These are phyloP conservation scores for Oikopleura dioica DNA, from an alignment of 23 tunicate genomes.

Conservation along the genomic window DNA sequence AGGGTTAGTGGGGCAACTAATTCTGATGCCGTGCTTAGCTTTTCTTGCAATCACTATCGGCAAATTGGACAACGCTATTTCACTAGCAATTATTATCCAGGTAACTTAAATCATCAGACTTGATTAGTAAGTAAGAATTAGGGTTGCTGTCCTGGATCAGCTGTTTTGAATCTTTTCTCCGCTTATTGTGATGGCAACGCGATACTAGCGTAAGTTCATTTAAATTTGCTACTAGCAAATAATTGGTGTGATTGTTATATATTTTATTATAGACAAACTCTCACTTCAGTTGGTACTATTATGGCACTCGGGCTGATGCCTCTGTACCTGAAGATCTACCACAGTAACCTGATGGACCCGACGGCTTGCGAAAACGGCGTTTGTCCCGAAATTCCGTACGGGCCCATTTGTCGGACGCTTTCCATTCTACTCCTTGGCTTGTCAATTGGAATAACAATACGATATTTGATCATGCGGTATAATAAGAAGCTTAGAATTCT, in stretches of 20 bases:
- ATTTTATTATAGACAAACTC: not conserved
- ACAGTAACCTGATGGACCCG: not conserved
- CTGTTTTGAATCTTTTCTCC: not conserved
- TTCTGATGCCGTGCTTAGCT: too few relatives aligned
- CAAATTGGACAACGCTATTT: too few relatives aligned
- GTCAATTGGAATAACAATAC: not conserved
- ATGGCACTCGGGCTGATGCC: not conserved
- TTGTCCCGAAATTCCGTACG: not conserved
- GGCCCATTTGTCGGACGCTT: not conserved
- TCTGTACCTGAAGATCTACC: not conserved
- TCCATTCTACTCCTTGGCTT: not conserved
- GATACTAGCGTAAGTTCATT: constrained; percentile 1
- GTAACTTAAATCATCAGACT: too few relatives aligned
- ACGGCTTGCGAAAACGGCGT: not conserved
- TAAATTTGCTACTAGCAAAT: not conserved
- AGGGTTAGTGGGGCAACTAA: too few relatives aligned
- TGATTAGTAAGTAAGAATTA: too few relatives aligned
- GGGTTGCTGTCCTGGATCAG: constrained; percentile 4
- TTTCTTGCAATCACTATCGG: too few relatives aligned
- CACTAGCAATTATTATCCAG: constrained; percentile 3
- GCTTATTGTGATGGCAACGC: not conserved
- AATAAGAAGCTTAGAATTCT: too few relatives aligned
- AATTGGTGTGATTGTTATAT: not conserved
- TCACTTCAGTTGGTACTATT: constrained; percentile 4
- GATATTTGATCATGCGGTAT: not conserved